Conservation (phyloP, 2,888 invertebrate genomes). For the Ernsta delagoae region DNA sequence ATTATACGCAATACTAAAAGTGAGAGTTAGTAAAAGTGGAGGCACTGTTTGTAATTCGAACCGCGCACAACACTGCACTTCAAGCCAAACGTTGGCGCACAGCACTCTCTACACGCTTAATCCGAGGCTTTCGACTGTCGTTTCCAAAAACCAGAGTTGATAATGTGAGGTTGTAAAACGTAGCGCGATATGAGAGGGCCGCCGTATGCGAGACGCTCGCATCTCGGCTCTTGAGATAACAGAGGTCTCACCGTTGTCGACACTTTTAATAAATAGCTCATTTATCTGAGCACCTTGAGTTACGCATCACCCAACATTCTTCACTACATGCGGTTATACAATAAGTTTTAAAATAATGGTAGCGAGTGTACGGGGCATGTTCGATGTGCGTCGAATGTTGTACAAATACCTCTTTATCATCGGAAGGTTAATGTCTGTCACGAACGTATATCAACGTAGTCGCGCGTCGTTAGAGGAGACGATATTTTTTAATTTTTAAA, state of each 20-base stretch:
- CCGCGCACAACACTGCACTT: slow-evolving; percentile 60
- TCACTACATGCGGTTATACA: slow-evolving; percentile 37
- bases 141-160: slow-evolving; percentile 78
- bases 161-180: slow-evolving; percentile 59
- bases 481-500: not conserved
- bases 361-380: slow-evolving; percentile 23
- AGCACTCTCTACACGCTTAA: slow-evolving; percentile 65
- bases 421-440: slow-evolving; percentile 38
- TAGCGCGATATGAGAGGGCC: too few species aligned
- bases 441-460: slow-evolving; percentile 22
- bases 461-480: slow-evolving; percentile 1
- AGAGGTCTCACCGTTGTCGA: slow-evolving; percentile 56
- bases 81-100: slow-evolving; percentile 55
- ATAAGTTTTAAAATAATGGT: slow-evolving; percentile 43
- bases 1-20: slow-evolving; percentile 53
- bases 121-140: slow-evolving; percentile 67
- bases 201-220: slow-evolving; percentile 70
- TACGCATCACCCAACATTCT: slow-evolving; percentile 60
- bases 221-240: slow-evolving; percentile 75
- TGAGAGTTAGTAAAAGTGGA: slow-evolving; percentile 69
- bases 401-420: slow-evolving; percentile 42
- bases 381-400: slow-evolving; percentile 33
- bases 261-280: slow-evolving; percentile 74
- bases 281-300: slow-evolving; percentile 73
- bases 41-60: slow-evolving; percentile 52